Conservation (phyloP, 2,888 invertebrate genomes). For the Marasmarcha lunaedactyla region DNA sequence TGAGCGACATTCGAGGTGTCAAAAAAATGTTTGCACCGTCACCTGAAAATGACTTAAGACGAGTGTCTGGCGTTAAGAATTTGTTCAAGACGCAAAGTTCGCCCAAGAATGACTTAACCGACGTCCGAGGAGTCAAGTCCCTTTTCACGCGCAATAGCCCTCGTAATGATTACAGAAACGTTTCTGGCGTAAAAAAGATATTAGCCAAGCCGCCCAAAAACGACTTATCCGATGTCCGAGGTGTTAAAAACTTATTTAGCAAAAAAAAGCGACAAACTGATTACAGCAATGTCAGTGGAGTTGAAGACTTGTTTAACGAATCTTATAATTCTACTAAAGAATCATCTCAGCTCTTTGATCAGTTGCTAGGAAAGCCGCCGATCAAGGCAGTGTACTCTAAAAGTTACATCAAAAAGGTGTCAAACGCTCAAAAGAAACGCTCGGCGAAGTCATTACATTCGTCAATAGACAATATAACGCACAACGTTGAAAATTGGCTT, state of each 20-base stretch:
- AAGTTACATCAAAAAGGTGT: slow-evolving; percentile 25
- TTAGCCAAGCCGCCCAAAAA: slow-evolving; percentile 32
- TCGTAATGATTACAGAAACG: slow-evolving; percentile 36
- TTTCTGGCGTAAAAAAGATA: slow-evolving; percentile 39
- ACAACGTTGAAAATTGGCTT: slow-evolving; percentile 38
- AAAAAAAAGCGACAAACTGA: slow-evolving; percentile 18
- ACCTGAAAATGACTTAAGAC: slow-evolving; percentile 32
- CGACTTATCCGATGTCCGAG: slow-evolving; percentile 38
- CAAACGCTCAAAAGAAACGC: slow-evolving; percentile 18
- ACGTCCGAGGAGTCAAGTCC: slow-evolving; percentile 41
- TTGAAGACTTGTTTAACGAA: slow-evolving; percentile 39
- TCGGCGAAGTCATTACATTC: slow-evolving; percentile 26
- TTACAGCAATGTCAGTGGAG: slow-evolving; percentile 37
- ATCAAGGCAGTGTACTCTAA: slow-evolving; percentile 35
- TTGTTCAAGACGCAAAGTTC: slow-evolving; percentile 16
- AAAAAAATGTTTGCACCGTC: slow-evolving; percentile 37
- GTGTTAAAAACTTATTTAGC: slow-evolving; percentile 31
- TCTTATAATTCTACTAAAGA: slow-evolving; percentile 18
- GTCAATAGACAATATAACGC: slow-evolving; percentile 25
- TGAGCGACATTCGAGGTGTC: slow-evolving; percentile 34
- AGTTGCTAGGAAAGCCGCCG: slow-evolving; percentile 31
- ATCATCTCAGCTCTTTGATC: slow-evolving; percentile 34
- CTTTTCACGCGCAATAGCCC: slow-evolving; percentile 34
- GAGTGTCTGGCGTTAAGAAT: slow-evolving; percentile 27
- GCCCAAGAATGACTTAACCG: slow-evolving; percentile 33